These are phyloP conservation scores for Pogonognathellus flavescens DNA, from an alignment of 1,140 invertebrate genomes.

Conservation along the genomic window DNA sequence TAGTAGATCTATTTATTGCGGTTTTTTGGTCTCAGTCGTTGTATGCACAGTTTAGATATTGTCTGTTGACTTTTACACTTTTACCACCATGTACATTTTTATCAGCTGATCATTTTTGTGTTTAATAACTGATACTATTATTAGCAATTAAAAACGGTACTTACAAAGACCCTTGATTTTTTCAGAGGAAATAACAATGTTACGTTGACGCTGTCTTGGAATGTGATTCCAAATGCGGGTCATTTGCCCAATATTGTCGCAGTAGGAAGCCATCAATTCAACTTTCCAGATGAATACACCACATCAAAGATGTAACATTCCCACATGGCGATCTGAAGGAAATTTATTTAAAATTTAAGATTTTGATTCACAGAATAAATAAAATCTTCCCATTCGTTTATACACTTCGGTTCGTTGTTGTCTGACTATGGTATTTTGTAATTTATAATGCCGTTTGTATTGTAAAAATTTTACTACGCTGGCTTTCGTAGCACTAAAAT, in stretches of 20 bases:
- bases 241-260: constrained; percentile 88
- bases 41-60: too few relatives aligned
- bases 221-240: constrained; percentile 98
- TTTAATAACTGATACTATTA: too few relatives aligned
- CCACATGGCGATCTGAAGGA: not conserved
- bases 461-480: too few relatives aligned
- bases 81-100: not conserved
- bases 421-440: not conserved
- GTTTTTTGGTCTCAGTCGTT: too few relatives aligned
- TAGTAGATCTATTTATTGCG: too few relatives aligned
- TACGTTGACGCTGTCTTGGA: constrained; percentile 94
- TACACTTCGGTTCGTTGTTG: not conserved
- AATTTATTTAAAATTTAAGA: constrained; percentile 6
- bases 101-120: not conserved
- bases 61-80: not conserved
- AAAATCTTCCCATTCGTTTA: constrained; percentile 31
- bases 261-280: constrained; percentile 85
- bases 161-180: constrained; percentile 1
- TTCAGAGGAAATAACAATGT: constrained; percentile 92
- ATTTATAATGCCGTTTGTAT: too few relatives aligned
- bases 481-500: too few relatives aligned
- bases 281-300: constrained; percentile 91
- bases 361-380: constrained; percentile 26
- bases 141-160: not conserved
- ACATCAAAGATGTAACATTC: constrained; percentile 77